Base-by-base conservation (phyloP, 2,888 invertebrate genomes). In the Hipparchia semele region DNA sequence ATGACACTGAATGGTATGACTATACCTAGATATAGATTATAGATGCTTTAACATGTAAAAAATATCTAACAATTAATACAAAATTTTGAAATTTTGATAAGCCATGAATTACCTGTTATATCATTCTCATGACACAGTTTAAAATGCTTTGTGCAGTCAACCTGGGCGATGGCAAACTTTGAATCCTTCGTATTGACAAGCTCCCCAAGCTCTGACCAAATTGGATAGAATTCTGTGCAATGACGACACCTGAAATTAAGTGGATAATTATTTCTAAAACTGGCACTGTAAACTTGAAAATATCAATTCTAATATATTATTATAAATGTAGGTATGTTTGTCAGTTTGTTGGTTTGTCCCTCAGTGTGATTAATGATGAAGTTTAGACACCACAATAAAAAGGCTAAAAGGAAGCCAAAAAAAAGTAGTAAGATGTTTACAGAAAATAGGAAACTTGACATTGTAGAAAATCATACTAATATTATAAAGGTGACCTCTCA, bases 201-300 rank as follows among this genome's bases (percentile, higher is more conserved):
- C 84, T 96, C 96, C 0, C 96, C 96, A 72, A 98, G 87, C 81
- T 96, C 96, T 68, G 96, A 95, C 97, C 97, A 97, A 67, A 96
- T 96, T 45, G 97, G 97, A 46, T 95, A 94, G 71, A 98, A 94
- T 81, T 95, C 94, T 86, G 97, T 96, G 86, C 98, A 98, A 85
- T 98, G 97, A 0, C 96, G 96, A 84, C 98, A 98, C 98, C 98
- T 98, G 75, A n/a, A 73, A 83, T 68, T 64, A 74, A 71, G 46
- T 46, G 23, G 5, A 49, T 23, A 7, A 46, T n/a, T 7, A n/a
- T n/a, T 23, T 1, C 23, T 58, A 54, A 23, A 23, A 23, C 23
- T 23, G 1, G 23, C 23, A 12, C 10, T n/a, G 5, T n/a, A 54
- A 46, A 6, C 23, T 23, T 23, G 23, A 23, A 23, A 23, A 1